phyloP scores from a whole-genome alignment of 2,888 invertebrate species.

The Miltochrista miniata region DNA sequence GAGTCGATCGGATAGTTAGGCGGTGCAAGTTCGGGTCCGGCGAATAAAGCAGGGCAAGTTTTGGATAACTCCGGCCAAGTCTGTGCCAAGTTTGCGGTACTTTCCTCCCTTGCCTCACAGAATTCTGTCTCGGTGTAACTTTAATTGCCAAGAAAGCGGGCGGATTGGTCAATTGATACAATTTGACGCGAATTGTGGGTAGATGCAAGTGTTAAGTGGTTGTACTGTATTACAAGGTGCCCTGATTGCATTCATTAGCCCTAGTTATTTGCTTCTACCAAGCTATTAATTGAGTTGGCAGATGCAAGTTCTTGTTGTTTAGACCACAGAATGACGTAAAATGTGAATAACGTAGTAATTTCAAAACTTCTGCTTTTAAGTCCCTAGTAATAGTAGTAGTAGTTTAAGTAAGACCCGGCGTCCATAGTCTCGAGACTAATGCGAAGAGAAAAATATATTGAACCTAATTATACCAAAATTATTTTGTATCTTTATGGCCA shows the following conservation, averaged over 20 bases:
- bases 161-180: conserved; percentile 61
- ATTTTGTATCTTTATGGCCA: too few species aligned
- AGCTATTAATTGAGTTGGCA: conserved; percentile 17
- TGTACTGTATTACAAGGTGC: conserved; percentile 37
- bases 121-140: conserved; percentile 62
- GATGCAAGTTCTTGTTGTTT: conserved; percentile 1
- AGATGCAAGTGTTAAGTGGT: conserved; percentile 41
- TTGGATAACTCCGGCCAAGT: conserved; percentile 37
- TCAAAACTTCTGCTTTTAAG: too few species aligned
- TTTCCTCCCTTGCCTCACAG: background rate
- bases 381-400: too few species aligned
- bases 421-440: too few species aligned
- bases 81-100: conserved; percentile 51
- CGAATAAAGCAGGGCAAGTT: conserved; percentile 62
- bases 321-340: too few species aligned
- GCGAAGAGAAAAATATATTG: too few species aligned
- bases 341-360: too few species aligned
- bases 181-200: conserved; percentile 61
- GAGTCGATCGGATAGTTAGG: conserved; percentile 63
- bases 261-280: conserved; percentile 18
- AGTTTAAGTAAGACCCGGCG: too few species aligned
- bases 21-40: conserved; percentile 36
- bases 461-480: too few species aligned
- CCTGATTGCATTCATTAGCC: conserved; percentile 42
- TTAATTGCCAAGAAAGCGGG: conserved; percentile 67